Evolutionary conservation across 2,113 vertebrate genomes (phyloP).

Genomic region (Pomatostomus ruficeps): DNA sequence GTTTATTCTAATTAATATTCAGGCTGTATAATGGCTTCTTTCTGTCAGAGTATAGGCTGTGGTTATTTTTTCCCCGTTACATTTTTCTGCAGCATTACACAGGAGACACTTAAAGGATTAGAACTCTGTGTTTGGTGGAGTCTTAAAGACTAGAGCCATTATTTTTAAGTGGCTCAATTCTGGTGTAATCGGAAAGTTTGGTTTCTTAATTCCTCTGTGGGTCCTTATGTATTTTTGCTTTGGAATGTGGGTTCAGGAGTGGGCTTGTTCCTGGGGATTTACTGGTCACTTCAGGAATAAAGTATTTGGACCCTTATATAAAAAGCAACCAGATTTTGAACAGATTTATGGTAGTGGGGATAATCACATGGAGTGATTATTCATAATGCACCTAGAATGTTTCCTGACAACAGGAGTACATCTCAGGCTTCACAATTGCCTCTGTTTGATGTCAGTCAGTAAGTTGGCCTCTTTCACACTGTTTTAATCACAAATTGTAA

Average conservation of each 20-base stretch:
- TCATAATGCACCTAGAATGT: background rate
- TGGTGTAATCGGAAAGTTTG: background rate
- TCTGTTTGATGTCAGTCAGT: background rate
- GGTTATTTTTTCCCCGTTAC: fast-evolving
- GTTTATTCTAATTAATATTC: background rate
- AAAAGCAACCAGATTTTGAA: background rate
- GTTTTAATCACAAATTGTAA: background rate
- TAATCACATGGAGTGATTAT: background rate
- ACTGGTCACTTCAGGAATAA: background rate
- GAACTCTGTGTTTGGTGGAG: background rate
- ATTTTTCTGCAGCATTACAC: background rate
- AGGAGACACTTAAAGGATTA: background rate
- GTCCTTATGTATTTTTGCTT: background rate
- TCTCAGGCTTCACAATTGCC: background rate
- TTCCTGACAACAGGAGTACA: background rate
- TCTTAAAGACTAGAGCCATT: background rate
- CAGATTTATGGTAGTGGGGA: background rate
- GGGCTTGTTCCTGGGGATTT: background rate
- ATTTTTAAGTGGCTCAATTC: background rate
- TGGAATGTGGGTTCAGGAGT: background rate
- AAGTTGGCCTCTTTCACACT: background rate
- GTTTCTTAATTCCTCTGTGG: background rate
- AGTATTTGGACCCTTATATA: background rate
- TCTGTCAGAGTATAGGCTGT: background rate
- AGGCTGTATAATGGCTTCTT: background rate